Evolutionary conservation across 2,888 invertebrate genomes (phyloP).

Genomic region (Agriopis aurantiaria): DNA sequence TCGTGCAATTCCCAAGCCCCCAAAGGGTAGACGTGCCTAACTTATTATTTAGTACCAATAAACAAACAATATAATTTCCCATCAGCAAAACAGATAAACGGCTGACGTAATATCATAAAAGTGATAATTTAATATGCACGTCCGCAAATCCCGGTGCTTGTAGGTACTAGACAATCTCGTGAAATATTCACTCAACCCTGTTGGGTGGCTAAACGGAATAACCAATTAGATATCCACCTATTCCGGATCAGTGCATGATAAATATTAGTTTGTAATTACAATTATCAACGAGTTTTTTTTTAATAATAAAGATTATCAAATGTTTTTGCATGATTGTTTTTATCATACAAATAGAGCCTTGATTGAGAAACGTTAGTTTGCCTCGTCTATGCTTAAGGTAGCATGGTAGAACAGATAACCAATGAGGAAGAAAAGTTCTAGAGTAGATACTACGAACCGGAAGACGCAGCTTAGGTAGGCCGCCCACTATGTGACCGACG

Average conservation of each 20-base stretch:
- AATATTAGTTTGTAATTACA: conserved; percentile 26
- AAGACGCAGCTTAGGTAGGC: too few species aligned
- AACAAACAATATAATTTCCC: conserved; percentile 35
- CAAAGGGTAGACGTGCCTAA: conserved; percentile 12
- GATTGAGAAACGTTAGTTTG: too few species aligned
- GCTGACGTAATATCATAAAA: conserved; percentile 48
- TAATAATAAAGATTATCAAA: too few species aligned
- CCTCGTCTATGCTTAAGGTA: too few species aligned
- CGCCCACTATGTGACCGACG: too few species aligned
- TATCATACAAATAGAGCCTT: not conserved
- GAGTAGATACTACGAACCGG: too few species aligned
- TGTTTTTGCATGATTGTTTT: not conserved
- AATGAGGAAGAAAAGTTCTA: too few species aligned
- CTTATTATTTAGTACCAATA: conserved; percentile 29
- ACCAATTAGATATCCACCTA: conserved; percentile 63
- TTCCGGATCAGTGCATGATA: conserved; percentile 38
- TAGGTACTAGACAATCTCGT: conserved; percentile 62
- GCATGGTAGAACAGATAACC: too few species aligned
- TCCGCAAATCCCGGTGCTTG: conserved; percentile 58
- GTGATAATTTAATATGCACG: conserved; percentile 72
- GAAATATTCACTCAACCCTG: conserved; percentile 71
- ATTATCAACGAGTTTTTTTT: too few species aligned
- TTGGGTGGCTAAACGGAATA: conserved; percentile 73
- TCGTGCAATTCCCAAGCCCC: conserved; percentile 14
- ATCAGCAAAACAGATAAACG: conserved; percentile 34